Evolutionary conservation across 2,797 vertebrate genomes (phyloP).

Genomic region (Hoplostethus mediterraneus): DNA sequence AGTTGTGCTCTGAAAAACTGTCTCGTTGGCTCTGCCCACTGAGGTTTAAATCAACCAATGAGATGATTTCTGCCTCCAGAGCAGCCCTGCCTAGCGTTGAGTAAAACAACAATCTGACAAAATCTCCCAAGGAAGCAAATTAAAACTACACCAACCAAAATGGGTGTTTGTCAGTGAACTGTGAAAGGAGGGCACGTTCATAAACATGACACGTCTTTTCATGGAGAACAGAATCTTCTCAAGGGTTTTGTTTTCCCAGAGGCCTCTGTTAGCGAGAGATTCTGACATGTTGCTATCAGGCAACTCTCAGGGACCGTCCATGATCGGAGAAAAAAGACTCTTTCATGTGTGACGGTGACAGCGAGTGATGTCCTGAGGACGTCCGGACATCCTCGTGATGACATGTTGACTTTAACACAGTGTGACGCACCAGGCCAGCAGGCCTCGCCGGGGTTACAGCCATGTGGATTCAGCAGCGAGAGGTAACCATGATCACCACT

Average conservation of each 20-base stretch:
- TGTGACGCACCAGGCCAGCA: conserved; percentile 26
- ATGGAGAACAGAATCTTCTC: background rate
- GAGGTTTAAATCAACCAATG: too few species aligned
- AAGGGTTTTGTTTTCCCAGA: background rate
- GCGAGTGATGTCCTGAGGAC: conserved; percentile 48
- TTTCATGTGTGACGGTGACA: conserved; percentile 37
- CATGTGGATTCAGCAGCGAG: background rate
- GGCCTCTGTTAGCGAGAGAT: background rate
- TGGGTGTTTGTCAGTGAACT: too few species aligned
- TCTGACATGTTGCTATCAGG: conserved; percentile 18
- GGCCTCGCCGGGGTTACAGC: background rate
- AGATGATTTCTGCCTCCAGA: too few species aligned
- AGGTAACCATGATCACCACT: background rate
- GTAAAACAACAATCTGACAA: too few species aligned
- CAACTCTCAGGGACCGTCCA: conserved; percentile 22
- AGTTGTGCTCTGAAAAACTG: too few species aligned
- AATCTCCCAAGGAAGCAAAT: too few species aligned
- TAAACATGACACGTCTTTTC: background rate
- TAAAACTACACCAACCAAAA: too few species aligned
- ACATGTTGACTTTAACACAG: conserved; percentile 44
- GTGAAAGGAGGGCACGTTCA: background rate
- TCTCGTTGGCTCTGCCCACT: too few species aligned
- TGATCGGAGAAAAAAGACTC: conserved; percentile 25
- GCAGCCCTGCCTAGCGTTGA: too few species aligned
- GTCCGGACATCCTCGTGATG: background rate